A percentile compares a stretch with the other conserved stretches of the same genome.
Evolutionary conservation across 2,797 vertebrate species (phyloP).

Genomic region (Oryzias sinensis): DNA sequence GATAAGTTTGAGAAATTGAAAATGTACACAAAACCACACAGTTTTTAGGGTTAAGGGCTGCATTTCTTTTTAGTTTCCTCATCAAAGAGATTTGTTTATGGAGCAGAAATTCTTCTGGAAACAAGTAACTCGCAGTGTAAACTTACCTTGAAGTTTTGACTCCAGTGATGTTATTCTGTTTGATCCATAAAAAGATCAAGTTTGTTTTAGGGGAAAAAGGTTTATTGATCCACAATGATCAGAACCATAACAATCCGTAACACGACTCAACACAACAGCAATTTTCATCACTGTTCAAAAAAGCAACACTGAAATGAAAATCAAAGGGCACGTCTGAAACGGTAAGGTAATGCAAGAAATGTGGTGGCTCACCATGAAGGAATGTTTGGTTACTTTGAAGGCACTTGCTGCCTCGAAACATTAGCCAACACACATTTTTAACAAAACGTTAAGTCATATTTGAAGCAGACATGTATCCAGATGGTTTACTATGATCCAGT

Average conservation of each 20-base stretch:
- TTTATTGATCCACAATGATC: constrained; percentile 76
- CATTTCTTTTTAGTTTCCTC: no score
- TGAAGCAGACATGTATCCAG: constrained; percentile 44
- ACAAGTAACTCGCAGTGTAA: no score
- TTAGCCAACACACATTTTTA: constrained; percentile 48
- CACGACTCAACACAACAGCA: constrained; percentile 73
- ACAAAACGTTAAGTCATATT: constrained; percentile 39
- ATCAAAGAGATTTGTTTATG: no score
- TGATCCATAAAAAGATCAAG: not conserved
- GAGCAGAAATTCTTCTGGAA: no score
- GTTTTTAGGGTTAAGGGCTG: no score
- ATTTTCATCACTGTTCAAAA: constrained; percentile 67
- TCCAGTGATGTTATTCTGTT: not conserved
- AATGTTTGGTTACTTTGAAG: constrained; percentile 73
- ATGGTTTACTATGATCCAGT: constrained; percentile 37
- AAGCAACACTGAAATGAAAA: constrained; percentile 45
- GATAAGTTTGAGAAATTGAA: no score
- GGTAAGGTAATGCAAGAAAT: constrained; percentile 46
- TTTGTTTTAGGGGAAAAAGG: constrained; percentile 53
- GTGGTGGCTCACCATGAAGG: constrained; percentile 59
- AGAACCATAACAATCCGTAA: constrained; percentile 70
- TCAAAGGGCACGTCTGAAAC: constrained; percentile 35
- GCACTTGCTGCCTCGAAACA: constrained; percentile 76
- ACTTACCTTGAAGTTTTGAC: no score
- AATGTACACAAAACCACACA: no score